phyloP scores from a whole-genome alignment of 2,888 invertebrate species.

The Nephrotoma flavescens region DNA sequence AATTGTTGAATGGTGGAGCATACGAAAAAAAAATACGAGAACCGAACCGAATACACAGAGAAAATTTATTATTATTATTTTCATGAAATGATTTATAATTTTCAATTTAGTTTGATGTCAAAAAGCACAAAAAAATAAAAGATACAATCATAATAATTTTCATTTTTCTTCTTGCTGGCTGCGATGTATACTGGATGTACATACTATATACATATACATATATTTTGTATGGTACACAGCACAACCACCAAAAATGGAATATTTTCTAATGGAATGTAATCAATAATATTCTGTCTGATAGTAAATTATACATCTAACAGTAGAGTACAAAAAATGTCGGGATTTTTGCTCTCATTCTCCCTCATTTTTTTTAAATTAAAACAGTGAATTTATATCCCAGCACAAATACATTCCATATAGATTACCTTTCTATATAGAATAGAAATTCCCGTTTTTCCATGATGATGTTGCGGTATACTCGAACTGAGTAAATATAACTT shows the following conservation, averaged over 20 bases:
- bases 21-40: background rate
- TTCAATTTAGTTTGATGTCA: background rate
- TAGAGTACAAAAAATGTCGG: background rate
- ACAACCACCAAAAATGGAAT: background rate
- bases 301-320: background rate
- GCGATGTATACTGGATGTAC: background rate
- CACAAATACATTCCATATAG: background rate
- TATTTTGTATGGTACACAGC: background rate
- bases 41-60: background rate
- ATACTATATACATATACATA: background rate
- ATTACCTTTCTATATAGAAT: background rate
- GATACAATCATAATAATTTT: background rate
- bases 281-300: background rate
- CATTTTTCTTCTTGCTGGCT: background rate
- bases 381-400: background rate
- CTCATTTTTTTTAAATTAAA: background rate
- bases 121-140: background rate
- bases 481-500: too few species aligned
- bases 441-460: background rate
- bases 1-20: background rate
- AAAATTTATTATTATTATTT: background rate
- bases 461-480: background rate
- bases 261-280: background rate
- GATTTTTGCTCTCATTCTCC: background rate
- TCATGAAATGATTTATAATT: background rate